phyloP scores from a whole-genome alignment of 1,140 invertebrate genomes.

The Neodiprion fabricii region DNA sequence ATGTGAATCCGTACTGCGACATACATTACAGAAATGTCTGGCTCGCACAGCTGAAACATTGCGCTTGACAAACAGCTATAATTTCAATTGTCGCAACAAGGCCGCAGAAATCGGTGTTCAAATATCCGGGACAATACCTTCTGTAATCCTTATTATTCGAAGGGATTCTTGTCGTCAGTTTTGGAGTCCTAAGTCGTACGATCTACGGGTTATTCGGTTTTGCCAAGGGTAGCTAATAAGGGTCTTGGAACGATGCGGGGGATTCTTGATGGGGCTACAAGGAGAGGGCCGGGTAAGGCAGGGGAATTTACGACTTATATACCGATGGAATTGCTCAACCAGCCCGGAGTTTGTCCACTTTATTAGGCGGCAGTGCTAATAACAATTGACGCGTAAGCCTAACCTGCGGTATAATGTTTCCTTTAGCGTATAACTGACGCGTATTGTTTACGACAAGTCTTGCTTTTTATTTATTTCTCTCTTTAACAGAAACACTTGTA shows the following conservation, averaged over 20 bases:
- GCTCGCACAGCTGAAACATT: neutral
- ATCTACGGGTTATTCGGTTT: neutral
- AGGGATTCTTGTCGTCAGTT: constrained; percentile 37
- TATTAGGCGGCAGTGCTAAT: constrained; percentile 40
- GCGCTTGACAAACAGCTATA: neutral
- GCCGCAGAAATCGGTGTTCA: constrained; percentile 12
- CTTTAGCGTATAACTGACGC: too few species aligned
- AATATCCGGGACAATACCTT: constrained; percentile 14
- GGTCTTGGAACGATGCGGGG: constrained; percentile 41
- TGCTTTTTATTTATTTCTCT: too few species aligned
- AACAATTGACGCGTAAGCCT: neutral
- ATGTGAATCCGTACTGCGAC: neutral
- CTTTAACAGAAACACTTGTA: too few species aligned
- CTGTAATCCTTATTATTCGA: constrained; percentile 41
- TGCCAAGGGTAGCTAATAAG: constrained; percentile 42
- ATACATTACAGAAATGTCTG: neutral
- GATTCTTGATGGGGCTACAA: constrained; percentile 26
- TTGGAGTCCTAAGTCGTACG: constrained; percentile 12
- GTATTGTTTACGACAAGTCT: too few species aligned
- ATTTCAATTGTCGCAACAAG: neutral
- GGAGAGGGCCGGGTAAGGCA: constrained; percentile 27
- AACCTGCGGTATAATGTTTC: too few species aligned
- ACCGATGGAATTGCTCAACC: constrained; percentile 39
- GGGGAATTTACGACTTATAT: constrained; percentile 41
- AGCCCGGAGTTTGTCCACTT: constrained; percentile 40